Base-by-base conservation (phyloP, 2,113 vertebrate genomes). In the Chaenocephalus aceratus region DNA sequence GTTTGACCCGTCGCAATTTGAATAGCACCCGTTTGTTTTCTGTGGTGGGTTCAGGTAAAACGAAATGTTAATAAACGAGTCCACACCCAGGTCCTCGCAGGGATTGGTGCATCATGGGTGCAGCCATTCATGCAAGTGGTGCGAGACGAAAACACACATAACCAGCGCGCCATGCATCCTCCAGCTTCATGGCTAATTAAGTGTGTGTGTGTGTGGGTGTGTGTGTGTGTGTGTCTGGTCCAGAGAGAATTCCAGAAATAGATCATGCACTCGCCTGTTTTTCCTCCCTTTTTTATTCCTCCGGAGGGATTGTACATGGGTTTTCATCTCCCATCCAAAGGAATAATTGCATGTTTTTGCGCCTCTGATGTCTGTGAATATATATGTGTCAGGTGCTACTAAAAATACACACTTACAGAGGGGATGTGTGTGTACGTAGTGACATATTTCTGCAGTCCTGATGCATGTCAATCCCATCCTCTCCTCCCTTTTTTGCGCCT, bases 201-300 rank as follows among this genome's bases (percentile, higher is more conserved):
- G 79, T 69, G 49, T 70, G 23, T 16, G 49, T 62, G 85, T 85
- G 67, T 71, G 79, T 69, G 49, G 64, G 23, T 65, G 80, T 85
- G 74, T 77, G 30, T 66, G 30, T 66, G 72, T 79, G 82, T 16
- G 49, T 62, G 85, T 85, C 62, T 79, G 67, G 78, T 92, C 91
- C 87, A 46, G 49, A 64, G 93, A 92, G 92, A 85, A 72, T 84
- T 93, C 91, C 89, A 89, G 89, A 93, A 93, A 94, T 94, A 93
- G 90, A 88, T 85, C 76, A 56, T 23, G 75, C 82, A 11, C 88
- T 73, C 36, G 75, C 82, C 88, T 86, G 86, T 88, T 90, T 89
- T 85, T 77, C 54, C 73, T 77, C 74, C 75, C 84, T 85, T 76
- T 72, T 85, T 86, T 82, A 84, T 84, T 73, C 82, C 83, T 88